Percentiles rank a stretch among this genome's conserved stretches.
Evolutionary conservation across 2,888 invertebrate genomes (phyloP).

Genomic region (Cerastoderma edule): DNA sequence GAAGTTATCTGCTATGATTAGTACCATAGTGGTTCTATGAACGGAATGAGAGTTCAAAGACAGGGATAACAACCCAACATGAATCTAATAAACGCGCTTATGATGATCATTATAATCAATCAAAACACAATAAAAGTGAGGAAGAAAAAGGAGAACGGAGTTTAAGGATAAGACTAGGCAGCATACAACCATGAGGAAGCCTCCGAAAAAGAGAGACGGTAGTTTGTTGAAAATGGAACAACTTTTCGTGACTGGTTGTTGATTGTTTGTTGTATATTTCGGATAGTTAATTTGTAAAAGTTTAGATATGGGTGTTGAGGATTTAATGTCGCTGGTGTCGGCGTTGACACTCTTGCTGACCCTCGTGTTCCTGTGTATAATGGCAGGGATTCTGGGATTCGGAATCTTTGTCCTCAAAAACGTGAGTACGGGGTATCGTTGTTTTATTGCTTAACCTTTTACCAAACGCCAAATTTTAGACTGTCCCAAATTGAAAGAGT

Average conservation of each 20-base stretch:
- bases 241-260: background rate
- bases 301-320: slow-evolving; percentile 57
- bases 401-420: slow-evolving; percentile 78
- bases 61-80: background rate
- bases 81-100: background rate
- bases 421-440: slow-evolving; percentile 66
- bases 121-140: slow-evolving; percentile 16
- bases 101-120: background rate
- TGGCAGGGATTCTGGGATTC: slow-evolving; percentile 74
- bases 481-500: too few species aligned
- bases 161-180: too few species aligned
- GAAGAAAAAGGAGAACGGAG: slow-evolving; percentile 6
- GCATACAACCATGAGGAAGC: too few species aligned
- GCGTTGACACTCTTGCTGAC: slow-evolving; percentile 74
- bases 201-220: too few species aligned
- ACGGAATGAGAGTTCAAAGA: background rate
- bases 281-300: background rate
- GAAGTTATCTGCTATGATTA: too few species aligned
- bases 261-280: background rate
- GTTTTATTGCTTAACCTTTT: background rate
- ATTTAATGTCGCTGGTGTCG: slow-evolving; percentile 71
- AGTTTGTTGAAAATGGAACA: background rate
- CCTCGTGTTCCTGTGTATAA: slow-evolving; percentile 75
- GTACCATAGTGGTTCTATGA: too few species aligned
- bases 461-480: background rate